phyloP scores from a whole-genome alignment of 2,797 vertebrate genomes.

The Aphelocoma californica region DNA sequence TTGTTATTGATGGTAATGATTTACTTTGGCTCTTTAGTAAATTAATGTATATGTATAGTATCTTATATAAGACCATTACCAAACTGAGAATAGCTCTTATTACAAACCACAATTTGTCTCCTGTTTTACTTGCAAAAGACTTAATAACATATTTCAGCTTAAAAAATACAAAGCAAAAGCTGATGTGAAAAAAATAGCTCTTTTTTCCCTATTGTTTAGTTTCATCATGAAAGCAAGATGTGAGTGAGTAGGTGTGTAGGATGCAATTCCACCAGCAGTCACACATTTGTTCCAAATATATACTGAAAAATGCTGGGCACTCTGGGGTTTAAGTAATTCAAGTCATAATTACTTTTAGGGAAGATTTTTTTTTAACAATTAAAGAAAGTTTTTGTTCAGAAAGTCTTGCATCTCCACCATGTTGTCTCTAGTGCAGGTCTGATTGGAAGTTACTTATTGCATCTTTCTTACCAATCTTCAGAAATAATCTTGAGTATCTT shows the following conservation, averaged over 20 bases:
- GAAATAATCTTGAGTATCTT: background rate
- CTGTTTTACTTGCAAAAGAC: background rate
- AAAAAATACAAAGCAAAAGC: constrained; percentile 1
- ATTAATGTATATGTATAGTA: background rate
- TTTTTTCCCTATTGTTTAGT: background rate
- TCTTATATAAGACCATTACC: background rate
- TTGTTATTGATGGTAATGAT: background rate
- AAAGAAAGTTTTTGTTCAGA: background rate
- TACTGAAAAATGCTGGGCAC: background rate
- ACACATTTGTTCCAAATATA: constrained; percentile 34
- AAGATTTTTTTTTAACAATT: background rate
- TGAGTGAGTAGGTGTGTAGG: constrained; percentile 4
- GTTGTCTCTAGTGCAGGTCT: background rate
- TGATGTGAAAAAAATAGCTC: background rate
- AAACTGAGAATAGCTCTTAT: background rate
- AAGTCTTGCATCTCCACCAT: background rate
- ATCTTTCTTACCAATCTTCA: background rate
- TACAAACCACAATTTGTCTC: background rate
- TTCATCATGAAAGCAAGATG: background rate
- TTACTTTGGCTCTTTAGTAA: background rate
- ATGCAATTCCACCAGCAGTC: constrained; percentile 1
- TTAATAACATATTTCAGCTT: background rate
- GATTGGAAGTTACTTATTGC: background rate
- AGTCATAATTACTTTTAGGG: background rate
- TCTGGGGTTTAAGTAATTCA: background rate